phyloP scores from a whole-genome alignment of 2,113 vertebrate species.

The Oryzias woworae region DNA sequence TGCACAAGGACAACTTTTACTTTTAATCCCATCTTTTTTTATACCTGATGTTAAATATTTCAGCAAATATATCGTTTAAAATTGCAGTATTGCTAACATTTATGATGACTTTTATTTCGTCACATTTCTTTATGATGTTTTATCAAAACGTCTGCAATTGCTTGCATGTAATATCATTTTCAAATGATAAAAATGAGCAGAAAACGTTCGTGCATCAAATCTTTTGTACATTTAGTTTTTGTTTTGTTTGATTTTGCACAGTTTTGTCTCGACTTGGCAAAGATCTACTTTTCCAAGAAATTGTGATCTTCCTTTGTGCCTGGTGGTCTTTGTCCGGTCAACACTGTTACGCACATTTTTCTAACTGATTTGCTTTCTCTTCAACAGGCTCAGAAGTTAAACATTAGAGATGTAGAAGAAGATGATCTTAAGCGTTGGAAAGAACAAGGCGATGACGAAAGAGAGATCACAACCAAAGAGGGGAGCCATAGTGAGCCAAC shows the following conservation, averaged over 20 bases:
- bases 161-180: no score
- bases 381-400: conserved; percentile 44
- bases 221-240: neutral
- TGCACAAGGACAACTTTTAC: no score
- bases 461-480: conserved; percentile 57
- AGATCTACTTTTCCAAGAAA: conserved; percentile 1
- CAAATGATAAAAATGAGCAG: no score
- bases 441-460: conserved; percentile 44
- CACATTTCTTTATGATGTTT: no score
- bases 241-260: neutral
- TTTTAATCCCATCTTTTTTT: no score
- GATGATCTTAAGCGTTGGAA: conserved; percentile 54
- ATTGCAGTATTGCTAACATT: no score
- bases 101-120: no score
- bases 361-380: conserved; percentile 27
- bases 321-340: neutral
- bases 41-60: no score
- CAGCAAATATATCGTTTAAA: no score
- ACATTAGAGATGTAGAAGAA: conserved; percentile 59
- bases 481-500: conserved; percentile 59
- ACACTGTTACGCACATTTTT: neutral
- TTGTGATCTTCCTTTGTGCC: neutral
- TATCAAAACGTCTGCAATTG: no score
- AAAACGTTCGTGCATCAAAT: neutral
- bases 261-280: neutral